Conservation (phyloP, 2,888 invertebrate genomes). For the Keiferia lycopersicella region DNA sequence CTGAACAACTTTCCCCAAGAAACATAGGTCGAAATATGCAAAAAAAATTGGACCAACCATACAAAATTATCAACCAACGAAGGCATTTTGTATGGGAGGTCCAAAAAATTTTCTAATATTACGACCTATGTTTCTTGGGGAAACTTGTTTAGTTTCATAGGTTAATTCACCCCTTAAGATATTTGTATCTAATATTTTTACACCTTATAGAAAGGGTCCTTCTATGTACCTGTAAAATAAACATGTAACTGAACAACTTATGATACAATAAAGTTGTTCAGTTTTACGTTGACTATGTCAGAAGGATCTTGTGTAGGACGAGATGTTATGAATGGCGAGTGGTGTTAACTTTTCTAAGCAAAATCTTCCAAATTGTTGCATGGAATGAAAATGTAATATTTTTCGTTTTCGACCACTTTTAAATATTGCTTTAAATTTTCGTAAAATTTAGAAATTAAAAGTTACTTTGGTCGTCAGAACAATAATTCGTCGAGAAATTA, state of each 20-base stretch:
- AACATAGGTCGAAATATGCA: no score
- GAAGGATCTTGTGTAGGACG: background rate
- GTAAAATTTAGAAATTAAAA: background rate
- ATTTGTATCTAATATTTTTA: no score
- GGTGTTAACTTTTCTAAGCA: background rate
- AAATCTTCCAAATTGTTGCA: slow-evolving; percentile 26
- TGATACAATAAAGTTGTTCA: background rate
- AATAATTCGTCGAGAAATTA: no score
- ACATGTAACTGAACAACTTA: background rate
- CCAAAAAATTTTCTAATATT: no score
- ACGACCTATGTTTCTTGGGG: no score
- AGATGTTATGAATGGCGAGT: background rate
- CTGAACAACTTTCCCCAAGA: no score
- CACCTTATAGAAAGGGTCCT: no score
- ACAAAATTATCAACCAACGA: no score
- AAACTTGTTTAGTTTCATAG: no score
- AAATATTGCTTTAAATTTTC: background rate
- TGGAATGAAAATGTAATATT: background rate
- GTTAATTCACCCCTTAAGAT: no score
- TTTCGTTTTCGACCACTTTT: background rate
- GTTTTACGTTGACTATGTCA: background rate
- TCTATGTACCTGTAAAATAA: background rate
- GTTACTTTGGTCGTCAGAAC: no score
- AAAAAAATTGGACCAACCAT: no score
- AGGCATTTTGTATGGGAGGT: slow-evolving; percentile 22